Conservation (phyloP, 2,113 vertebrate genomes). For the Poeciliopsis prolifica region DNA sequence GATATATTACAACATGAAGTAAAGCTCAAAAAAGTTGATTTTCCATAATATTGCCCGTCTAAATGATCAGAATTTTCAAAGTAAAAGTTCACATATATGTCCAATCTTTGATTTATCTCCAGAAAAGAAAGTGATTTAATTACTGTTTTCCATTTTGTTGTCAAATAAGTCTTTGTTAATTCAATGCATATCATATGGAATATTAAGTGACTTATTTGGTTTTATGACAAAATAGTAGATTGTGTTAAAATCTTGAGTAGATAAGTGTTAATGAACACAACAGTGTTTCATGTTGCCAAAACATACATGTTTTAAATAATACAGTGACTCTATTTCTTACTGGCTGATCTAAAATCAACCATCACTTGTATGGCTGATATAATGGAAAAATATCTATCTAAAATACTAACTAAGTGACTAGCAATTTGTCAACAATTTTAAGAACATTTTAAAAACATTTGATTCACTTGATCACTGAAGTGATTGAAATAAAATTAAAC, state of each 20-base stretch:
- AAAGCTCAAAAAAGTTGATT: no score
- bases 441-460: not conserved
- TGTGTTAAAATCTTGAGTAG: not conserved
- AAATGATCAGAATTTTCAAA: no score
- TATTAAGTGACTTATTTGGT: not conserved
- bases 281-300: not conserved
- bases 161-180: not conserved
- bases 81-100: no score
- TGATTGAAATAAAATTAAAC: constrained; percentile 12
- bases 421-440: not conserved
- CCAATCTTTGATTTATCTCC: no score
- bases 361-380: not conserved
- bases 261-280: not conserved
- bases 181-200: not conserved
- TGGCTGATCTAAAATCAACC: not conserved
- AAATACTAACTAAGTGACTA: no score
- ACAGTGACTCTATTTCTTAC: not conserved
- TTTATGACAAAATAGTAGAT: not conserved
- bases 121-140: no score
- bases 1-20: no score
- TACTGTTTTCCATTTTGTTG: not conserved
- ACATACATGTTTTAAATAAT: not conserved
- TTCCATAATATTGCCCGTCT: no score
- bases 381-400: not conserved
- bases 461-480: constrained; percentile 4